phyloP scores from a whole-genome alignment of 2,797 vertebrate species.

The Sebastes hopkinsi region DNA sequence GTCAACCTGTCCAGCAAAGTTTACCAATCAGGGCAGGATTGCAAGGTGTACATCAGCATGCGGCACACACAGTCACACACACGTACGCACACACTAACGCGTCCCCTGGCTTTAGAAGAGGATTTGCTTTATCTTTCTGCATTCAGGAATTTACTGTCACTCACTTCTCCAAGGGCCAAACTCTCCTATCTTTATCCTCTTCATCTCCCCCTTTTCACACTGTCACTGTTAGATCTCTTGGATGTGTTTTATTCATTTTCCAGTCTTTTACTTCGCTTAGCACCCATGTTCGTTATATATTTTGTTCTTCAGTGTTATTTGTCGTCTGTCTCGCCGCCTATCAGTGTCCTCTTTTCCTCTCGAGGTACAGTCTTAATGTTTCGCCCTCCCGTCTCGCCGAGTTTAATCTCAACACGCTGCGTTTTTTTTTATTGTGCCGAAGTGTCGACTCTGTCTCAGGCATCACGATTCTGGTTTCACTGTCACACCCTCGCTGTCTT shows the following conservation, averaged over 20 bases:
- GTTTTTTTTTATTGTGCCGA: constrained; percentile 21
- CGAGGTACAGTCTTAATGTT: constrained; percentile 20
- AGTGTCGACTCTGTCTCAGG: constrained; percentile 20
- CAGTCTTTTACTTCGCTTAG: constrained; percentile 22
- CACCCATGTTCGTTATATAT: constrained; percentile 32
- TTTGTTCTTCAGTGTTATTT: constrained; percentile 44
- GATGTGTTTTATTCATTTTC: constrained; percentile 40
- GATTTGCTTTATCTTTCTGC: constrained; percentile 59
- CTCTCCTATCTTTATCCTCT: constrained; percentile 45
- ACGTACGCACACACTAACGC: constrained; percentile 3
- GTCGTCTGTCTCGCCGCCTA: neutral
- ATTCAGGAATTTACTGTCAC: constrained; percentile 64
- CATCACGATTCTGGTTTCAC: constrained; percentile 37
- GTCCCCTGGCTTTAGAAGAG: constrained; percentile 37
- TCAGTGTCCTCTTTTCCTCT: constrained; percentile 23
- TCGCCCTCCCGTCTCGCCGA: constrained; percentile 12
- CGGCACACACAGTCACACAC: neutral
- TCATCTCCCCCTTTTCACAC: constrained; percentile 47
- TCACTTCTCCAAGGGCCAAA: constrained; percentile 44
- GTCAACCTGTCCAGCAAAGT: constrained; percentile 26
- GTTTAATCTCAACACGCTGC: constrained; percentile 22
- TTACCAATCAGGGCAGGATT: constrained; percentile 20
- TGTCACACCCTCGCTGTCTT: constrained; percentile 36
- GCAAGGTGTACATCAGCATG: constrained; percentile 31
- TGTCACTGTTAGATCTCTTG: constrained; percentile 49